Base-by-base conservation (phyloP, 2,113 vertebrate genomes). In the Sminthopsis crassicaudata region DNA sequence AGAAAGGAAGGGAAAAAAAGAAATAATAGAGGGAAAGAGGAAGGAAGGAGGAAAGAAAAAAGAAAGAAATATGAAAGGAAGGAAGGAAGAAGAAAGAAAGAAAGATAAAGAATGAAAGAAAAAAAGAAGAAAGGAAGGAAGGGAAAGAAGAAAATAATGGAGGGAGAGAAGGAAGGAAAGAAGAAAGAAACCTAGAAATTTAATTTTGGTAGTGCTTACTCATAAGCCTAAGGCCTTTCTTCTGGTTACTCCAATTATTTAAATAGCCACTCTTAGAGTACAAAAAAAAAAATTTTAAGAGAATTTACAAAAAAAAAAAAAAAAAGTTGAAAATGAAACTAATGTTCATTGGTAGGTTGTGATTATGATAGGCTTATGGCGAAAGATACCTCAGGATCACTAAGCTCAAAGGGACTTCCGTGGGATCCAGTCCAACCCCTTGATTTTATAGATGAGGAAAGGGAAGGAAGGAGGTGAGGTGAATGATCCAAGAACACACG, bases 181-280 rank as follows among this genome's bases (percentile, higher is more conserved):
- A 42, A 89, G 53, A 89, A 27, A 7, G 12, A 27, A 27, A 14
- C 9, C 0, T 0, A 52, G 46, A 60, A 95, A 60, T 50, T 95
- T 94, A 46, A 92, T 84, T 89, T 96, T 95, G 96, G 42, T 95
- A 92, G 90, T 60, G 92, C n/a, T 90, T 92, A 91, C 67, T 93
- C 91, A 46, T 57, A 91, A 95, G 76, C 36, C 95, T 67, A 94
- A 96, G 94, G 55, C 94, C 46, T 91, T 50, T 84, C 67, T 76
- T 50, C 42, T 89, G 53, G 90, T 92, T 94, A 89, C 23, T 93
- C 92, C 36, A 84, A 42, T 84, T 84, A 42, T 84, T 84, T 84
- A n/a, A 84, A 42, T n/a, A 84, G n/a, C 67, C 36, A n/a, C 67
- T 84, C 67, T 8, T 84, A 19, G 25, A 84, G 22, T 42, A 84